phyloP scores from a whole-genome alignment of 1,140 invertebrate genomes.

The Bombus ignitus region DNA sequence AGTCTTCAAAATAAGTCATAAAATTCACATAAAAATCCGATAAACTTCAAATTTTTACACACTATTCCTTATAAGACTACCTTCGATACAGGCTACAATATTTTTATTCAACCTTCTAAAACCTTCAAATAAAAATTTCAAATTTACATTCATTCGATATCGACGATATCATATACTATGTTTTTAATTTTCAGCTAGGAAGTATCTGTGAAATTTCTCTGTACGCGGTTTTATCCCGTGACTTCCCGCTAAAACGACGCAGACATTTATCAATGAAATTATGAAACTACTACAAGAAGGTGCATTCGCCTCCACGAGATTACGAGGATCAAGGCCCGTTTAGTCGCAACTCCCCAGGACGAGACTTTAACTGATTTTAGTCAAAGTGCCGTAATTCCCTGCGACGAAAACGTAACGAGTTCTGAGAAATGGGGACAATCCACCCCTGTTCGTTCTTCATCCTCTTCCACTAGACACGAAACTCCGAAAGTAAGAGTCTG shows the following conservation, averaged over 20 bases:
- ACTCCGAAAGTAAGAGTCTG: slow-evolving; percentile 66
- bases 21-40: too few relatives aligned
- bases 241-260: slow-evolving; percentile 6
- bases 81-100: too few relatives aligned
- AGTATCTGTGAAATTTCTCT: slow-evolving; percentile 42
- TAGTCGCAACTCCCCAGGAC: slow-evolving; percentile 62
- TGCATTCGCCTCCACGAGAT: slow-evolving; percentile 63
- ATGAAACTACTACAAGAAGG: slow-evolving; percentile 58
- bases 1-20: too few relatives aligned
- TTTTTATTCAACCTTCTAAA: too few relatives aligned
- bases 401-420: slow-evolving; percentile 68
- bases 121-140: too few relatives aligned
- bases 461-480: slow-evolving; percentile 34
- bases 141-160: too few relatives aligned
- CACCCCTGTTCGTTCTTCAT: background rate
- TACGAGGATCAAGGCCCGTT: slow-evolving; percentile 65
- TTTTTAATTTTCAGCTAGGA: slow-evolving; percentile 9
- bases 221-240: slow-evolving; percentile 33
- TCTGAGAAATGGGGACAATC: slow-evolving; percentile 58
- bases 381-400: slow-evolving; percentile 66
- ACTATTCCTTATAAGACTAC: too few relatives aligned
- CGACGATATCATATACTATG: too few relatives aligned
- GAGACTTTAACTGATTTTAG: slow-evolving; percentile 69
- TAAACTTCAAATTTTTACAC: too few relatives aligned
- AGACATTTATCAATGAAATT: slow-evolving; percentile 68